phyloP scores from a whole-genome alignment of 2,888 invertebrate species.

The Cosmia pyralina region DNA sequence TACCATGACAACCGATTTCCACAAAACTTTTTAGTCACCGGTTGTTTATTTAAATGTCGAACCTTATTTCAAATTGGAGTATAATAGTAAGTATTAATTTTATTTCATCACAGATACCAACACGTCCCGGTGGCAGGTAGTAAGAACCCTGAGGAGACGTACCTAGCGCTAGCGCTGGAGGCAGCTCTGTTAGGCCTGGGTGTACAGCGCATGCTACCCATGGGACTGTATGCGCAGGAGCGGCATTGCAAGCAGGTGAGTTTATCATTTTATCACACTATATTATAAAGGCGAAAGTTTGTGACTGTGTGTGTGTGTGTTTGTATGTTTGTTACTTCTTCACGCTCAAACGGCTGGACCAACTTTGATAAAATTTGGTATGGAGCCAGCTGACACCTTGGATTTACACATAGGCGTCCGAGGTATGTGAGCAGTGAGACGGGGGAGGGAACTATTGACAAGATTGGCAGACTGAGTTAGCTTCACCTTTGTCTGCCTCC shows the following conservation, averaged over 20 bases:
- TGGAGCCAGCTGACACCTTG: too few species aligned
- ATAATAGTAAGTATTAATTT: neutral
- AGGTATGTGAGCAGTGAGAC: too few species aligned
- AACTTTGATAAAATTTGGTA: too few species aligned
- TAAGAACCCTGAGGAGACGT: slow-evolving; percentile 93
- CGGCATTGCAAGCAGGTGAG: slow-evolving; percentile 88
- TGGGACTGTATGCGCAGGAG: slow-evolving; percentile 94
- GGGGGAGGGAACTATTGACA: too few species aligned
- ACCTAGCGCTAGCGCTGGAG: slow-evolving; percentile 94
- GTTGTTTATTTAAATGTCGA: neutral
- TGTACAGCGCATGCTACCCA: slow-evolving; percentile 94
- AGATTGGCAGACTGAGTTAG: too few species aligned
- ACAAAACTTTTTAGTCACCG: neutral
- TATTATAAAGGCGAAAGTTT: too few species aligned
- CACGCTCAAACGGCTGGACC: too few species aligned
- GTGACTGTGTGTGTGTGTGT: too few species aligned
- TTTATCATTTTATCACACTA: neutral
- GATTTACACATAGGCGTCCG: too few species aligned
- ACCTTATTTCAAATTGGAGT: too few species aligned
- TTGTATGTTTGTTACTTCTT: too few species aligned
- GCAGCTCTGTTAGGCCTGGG: slow-evolving; percentile 94
- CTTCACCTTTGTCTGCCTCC: too few species aligned
- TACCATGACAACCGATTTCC: neutral
- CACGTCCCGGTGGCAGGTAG: slow-evolving; percentile 94
- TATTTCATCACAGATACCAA: slow-evolving; percentile 90